A percentile compares a stretch with the other conserved stretches of the same genome.
phyloP scores from a whole-genome alignment of 2,888 invertebrate species.

The Oscheius sp. region DNA sequence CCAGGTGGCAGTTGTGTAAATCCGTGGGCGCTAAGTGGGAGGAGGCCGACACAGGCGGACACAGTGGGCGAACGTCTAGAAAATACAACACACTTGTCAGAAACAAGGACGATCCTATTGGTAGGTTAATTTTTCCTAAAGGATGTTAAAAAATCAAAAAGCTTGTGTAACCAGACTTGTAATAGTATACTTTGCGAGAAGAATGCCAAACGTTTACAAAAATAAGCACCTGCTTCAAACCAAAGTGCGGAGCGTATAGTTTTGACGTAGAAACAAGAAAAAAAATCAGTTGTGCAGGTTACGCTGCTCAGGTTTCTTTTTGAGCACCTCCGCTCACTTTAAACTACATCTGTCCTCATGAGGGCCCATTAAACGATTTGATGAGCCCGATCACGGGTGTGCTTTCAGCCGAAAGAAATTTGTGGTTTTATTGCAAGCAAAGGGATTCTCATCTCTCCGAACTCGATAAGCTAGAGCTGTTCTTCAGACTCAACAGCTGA shows the following conservation, averaged over 20 bases:
- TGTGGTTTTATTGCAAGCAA: neutral
- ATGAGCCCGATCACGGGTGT: slow-evolving; percentile 18
- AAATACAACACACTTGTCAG: slow-evolving; percentile 15
- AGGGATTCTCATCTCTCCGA: neutral
- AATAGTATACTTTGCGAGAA: too few relatives aligned
- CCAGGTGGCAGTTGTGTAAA: slow-evolving; percentile 31
- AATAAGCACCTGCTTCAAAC: too few relatives aligned
- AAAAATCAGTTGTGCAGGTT: slow-evolving; percentile 6
- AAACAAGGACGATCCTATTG: neutral
- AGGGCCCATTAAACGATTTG: slow-evolving; percentile 21
- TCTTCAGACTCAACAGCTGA: slow-evolving; percentile 2
- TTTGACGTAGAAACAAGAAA: slow-evolving; percentile 1
- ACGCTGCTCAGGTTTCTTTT: slow-evolving; percentile 20
- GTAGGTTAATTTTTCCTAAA: neutral
- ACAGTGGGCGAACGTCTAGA: slow-evolving; percentile 15
- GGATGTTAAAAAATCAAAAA: neutral
- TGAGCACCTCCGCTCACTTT: slow-evolving; percentile 17
- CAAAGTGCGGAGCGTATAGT: too few relatives aligned
- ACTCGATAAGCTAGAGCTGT: neutral
- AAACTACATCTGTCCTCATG: slow-evolving; percentile 20
- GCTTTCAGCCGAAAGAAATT: neutral
- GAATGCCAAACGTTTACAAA: too few relatives aligned
- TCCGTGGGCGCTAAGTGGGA: slow-evolving; percentile 31
- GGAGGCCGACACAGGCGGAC: slow-evolving; percentile 25
- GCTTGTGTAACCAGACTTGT: neutral